Percentiles rank a stretch among this genome's conserved stretches.
Evolutionary conservation across 1,140 invertebrate species (phyloP).

Genomic region (Cyphomyrmex costatus): DNA sequence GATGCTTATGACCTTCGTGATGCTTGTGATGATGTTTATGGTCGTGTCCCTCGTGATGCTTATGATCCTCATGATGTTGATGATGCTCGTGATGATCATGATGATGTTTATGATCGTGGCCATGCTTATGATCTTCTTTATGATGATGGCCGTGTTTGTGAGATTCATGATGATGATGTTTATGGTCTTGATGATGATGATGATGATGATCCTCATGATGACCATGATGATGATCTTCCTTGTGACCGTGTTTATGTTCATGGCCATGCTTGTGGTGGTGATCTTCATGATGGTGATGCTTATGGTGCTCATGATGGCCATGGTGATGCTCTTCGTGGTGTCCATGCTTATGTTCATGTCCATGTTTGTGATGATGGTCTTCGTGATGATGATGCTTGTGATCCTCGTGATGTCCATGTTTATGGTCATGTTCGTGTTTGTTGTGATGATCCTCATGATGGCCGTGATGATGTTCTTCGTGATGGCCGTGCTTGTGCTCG

Average conservation of each 20-base stretch:
- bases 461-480: slow-evolving; percentile 79
- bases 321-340: slow-evolving; percentile 81
- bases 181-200: slow-evolving; percentile 74
- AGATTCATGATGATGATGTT: slow-evolving; percentile 78
- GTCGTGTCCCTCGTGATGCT: slow-evolving; percentile 77
- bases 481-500: slow-evolving; percentile 80
- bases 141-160: slow-evolving; percentile 81
- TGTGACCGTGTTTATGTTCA: slow-evolving; percentile 80
- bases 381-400: slow-evolving; percentile 74
- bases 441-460: slow-evolving; percentile 82
- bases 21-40: slow-evolving; percentile 79
- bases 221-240: slow-evolving; percentile 79
- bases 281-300: slow-evolving; percentile 60
- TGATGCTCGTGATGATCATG: slow-evolving; percentile 79
- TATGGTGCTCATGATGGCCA: slow-evolving; percentile 80
- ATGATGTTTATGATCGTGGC: slow-evolving; percentile 78
- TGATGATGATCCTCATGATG: slow-evolving; percentile 79
- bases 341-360: slow-evolving; percentile 75
- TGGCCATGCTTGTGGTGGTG: slow-evolving; percentile 79
- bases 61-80: slow-evolving; percentile 78
- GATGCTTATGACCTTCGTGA: slow-evolving; percentile 77
- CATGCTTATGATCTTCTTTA: slow-evolving; percentile 80
- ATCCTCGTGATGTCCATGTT: slow-evolving; percentile 76
- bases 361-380: slow-evolving; percentile 74
- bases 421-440: slow-evolving; percentile 81